A percentile compares a stretch with the other conserved stretches of the same genome.
Conservation (phyloP, 2,797 vertebrate species). For the Parambassis ranga region DNA sequence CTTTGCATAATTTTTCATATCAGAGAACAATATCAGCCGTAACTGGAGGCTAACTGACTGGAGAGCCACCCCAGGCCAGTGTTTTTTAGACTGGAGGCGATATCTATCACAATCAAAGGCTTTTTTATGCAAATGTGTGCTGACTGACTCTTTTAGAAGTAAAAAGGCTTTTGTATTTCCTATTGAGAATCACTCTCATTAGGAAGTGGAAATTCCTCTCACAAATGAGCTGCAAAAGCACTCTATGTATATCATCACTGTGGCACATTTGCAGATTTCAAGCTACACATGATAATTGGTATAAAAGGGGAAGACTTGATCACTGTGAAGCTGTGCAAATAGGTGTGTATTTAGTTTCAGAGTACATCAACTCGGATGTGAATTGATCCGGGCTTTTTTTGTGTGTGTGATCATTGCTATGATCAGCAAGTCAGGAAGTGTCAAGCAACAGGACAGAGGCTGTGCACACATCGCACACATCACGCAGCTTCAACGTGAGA, state of each 20-base stretch:
- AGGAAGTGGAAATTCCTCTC: slow-evolving; percentile 64
- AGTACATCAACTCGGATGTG: neutral
- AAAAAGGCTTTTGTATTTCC: slow-evolving; percentile 68
- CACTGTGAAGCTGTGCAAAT: neutral
- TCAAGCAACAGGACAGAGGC: slow-evolving; percentile 7
- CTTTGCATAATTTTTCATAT: slow-evolving; percentile 59
- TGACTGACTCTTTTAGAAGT: slow-evolving; percentile 75
- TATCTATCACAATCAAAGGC: slow-evolving; percentile 78
- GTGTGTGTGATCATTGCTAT: neutral
- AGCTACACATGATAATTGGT: slow-evolving; percentile 8
- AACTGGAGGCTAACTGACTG: slow-evolving; percentile 71
- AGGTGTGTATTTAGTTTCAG: neutral
- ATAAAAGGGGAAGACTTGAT: slow-evolving; percentile 17
- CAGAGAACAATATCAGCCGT: slow-evolving; percentile 65
- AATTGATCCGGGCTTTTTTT: neutral
- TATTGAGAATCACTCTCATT: slow-evolving; percentile 71
- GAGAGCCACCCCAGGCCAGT: slow-evolving; percentile 71
- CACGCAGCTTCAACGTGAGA: neutral
- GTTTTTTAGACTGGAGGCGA: slow-evolving; percentile 70
- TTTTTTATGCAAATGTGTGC: slow-evolving; percentile 77
- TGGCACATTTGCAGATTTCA: slow-evolving; percentile 28
- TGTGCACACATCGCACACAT: neutral
- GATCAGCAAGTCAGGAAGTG: slow-evolving; percentile 6
- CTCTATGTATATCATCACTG: slow-evolving; percentile 23
- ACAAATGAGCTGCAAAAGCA: slow-evolving; percentile 57